Percentiles rank a stretch among this genome's conserved stretches.
Conservation (phyloP, 2,888 invertebrate genomes). For the Polyommatus icarus region DNA sequence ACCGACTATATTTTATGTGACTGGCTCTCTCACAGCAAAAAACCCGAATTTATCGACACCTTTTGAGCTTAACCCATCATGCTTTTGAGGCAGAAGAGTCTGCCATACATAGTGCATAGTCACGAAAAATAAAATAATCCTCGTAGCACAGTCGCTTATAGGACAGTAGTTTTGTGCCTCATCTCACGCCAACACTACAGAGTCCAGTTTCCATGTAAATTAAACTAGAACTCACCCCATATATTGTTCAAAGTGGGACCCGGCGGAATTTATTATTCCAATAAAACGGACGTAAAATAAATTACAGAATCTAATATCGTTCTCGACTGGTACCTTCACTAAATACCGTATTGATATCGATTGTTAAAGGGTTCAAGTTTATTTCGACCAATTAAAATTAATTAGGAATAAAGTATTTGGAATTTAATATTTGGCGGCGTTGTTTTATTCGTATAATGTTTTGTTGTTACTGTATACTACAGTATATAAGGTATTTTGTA, state of each 20-base stretch:
- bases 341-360: background rate
- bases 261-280: constrained; percentile 28
- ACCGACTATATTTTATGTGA: too few species aligned
- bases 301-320: constrained; percentile 26
- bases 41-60: too few species aligned
- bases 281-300: constrained; percentile 25
- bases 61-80: too few species aligned
- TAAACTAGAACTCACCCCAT: constrained; percentile 13
- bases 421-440: background rate
- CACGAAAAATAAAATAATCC: too few species aligned
- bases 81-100: too few species aligned
- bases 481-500: too few species aligned
- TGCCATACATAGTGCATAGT: too few species aligned
- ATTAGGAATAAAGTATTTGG: background rate
- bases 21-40: too few species aligned
- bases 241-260: constrained; percentile 24
- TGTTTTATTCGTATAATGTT: background rate
- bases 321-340: background rate
- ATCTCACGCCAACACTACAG: background rate
- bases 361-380: background rate
- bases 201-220: constrained; percentile 3
- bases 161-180: too few species aligned
- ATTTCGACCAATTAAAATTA: background rate
- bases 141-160: too few species aligned
- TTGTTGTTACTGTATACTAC: background rate